Percentiles rank a stretch among this genome's conserved stretches.
These are phyloP conservation scores for Coryphaenoides rupestris DNA, from an alignment of 2,113 vertebrate genomes.

Conservation along the genomic window DNA sequence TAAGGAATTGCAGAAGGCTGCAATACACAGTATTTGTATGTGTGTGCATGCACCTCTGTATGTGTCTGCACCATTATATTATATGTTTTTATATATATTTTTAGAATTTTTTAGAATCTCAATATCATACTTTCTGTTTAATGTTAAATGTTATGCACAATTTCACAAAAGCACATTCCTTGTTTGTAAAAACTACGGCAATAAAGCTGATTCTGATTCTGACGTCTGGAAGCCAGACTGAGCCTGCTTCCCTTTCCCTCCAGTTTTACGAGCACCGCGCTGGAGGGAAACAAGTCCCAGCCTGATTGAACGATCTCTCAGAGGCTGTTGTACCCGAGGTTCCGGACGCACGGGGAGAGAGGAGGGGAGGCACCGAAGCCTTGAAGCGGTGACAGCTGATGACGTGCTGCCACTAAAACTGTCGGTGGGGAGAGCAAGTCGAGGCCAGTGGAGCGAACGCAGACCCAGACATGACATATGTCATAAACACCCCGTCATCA, in stretches of 20 bases:
- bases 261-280: constrained; percentile 16
- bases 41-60: background rate
- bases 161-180: too few relatives aligned
- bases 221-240: constrained; percentile 28
- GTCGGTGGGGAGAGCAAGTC: constrained; percentile 43
- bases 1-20: background rate
- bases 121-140: too few relatives aligned
- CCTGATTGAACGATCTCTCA: constrained; percentile 9
- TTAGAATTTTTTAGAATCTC: too few relatives aligned
- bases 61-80: too few relatives aligned
- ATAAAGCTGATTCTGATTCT: too few relatives aligned
- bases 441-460: constrained; percentile 32
- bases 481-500: too few relatives aligned
- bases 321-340: background rate
- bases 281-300: constrained; percentile 44
- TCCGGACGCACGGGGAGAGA: background rate
- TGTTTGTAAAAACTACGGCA: too few relatives aligned
- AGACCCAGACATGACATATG: constrained; percentile 51
- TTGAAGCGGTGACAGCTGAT: constrained; percentile 35
- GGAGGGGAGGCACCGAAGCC: too few relatives aligned
- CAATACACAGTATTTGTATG: constrained; percentile 1
- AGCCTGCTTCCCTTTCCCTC: constrained; percentile 40
- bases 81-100: too few relatives aligned
- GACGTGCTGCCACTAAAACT: constrained; percentile 25
- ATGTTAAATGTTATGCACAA: too few relatives aligned